Evolutionary conservation across 2,888 invertebrate genomes (phyloP), one percentile per base, ranked within the genome.

Genomic region (Oxyteleia sp.): DNA sequence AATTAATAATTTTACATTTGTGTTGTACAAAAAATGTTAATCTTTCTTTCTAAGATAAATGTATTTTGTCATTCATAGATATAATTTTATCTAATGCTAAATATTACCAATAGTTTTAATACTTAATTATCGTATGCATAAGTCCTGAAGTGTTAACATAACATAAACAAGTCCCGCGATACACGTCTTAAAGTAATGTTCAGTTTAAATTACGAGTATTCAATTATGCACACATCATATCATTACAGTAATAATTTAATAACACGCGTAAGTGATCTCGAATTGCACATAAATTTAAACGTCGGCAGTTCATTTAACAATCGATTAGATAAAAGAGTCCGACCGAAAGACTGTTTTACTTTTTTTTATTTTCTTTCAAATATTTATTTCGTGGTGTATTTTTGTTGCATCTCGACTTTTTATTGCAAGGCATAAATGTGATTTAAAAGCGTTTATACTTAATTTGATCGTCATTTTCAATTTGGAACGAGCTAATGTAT

Each of bases 161-260:
- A 63, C 53, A 43, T 49, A 51, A 55, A 64, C 45, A 32, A 35
- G 29, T 55, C 23, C 4, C 13, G 64, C 38, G 32, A 43, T 13
- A 18, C n/a, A 26, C 63, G 15, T 45, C 32, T 63, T 59, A 8
- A 13, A 41, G 41, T 68, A 49, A 66, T 80, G 71, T 10, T 32
- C 38, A n/a, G 29, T 55, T 51, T 57, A 59, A 71, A 51, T 74
- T 68, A 68, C 64, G n/a, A 47, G 53, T 41, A 43, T 51, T 66
- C 75, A 66, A 57, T 75, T 57, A 66, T 66, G 57, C 55, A 38
- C 74, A 20, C 57, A 66, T 74, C 64, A 13, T 75, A 75, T 75
- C 64, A 75, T 75, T 75, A 66, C 8, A 41, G 49, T 49, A 57
- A 66, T 75, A 55, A 66, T 64, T 75, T 75, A 41, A 66, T 55